These are phyloP conservation scores for Brachionus angularis DNA, from an alignment of 1,140 invertebrate genomes.

Conservation along the genomic window DNA sequence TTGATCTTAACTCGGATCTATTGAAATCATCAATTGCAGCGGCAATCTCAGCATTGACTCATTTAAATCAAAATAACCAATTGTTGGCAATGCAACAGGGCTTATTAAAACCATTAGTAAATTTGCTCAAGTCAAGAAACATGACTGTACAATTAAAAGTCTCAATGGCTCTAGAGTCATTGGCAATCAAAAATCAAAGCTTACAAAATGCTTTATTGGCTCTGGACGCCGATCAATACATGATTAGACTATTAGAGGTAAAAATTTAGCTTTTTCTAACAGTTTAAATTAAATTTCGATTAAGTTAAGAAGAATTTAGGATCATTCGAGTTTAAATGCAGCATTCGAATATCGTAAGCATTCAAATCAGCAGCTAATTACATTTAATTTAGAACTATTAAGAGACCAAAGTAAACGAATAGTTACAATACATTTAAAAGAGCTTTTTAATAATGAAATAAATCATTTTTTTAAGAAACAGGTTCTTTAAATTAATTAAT, in stretches of 20 bases:
- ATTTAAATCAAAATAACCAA: constrained; percentile 52
- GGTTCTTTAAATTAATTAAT: no score
- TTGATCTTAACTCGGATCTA: constrained; percentile 44
- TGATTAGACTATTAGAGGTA: constrained; percentile 57
- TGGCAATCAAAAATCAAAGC: constrained; percentile 52
- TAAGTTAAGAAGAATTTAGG: background rate
- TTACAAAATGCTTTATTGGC: constrained; percentile 54
- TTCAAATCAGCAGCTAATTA: background rate
- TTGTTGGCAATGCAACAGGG: constrained; percentile 49
- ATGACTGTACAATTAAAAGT: constrained; percentile 56
- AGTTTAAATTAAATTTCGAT: background rate
- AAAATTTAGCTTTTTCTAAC: background rate
- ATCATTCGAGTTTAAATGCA: constrained; percentile 8
- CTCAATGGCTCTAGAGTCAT: constrained; percentile 54
- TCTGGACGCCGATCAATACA: constrained; percentile 52
- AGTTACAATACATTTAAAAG: background rate
- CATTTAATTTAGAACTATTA: constrained; percentile 2
- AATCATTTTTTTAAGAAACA: no score
- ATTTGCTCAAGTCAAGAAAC: constrained; percentile 53
- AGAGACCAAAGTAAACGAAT: background rate
- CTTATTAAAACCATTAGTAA: constrained; percentile 54
- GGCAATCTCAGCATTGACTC: constrained; percentile 43
- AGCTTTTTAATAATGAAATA: constrained; percentile 25
- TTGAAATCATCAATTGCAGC: constrained; percentile 26
- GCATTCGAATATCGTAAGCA: background rate